phyloP scores from a whole-genome alignment of 2,888 invertebrate species.

The Aphodius sticticus region DNA sequence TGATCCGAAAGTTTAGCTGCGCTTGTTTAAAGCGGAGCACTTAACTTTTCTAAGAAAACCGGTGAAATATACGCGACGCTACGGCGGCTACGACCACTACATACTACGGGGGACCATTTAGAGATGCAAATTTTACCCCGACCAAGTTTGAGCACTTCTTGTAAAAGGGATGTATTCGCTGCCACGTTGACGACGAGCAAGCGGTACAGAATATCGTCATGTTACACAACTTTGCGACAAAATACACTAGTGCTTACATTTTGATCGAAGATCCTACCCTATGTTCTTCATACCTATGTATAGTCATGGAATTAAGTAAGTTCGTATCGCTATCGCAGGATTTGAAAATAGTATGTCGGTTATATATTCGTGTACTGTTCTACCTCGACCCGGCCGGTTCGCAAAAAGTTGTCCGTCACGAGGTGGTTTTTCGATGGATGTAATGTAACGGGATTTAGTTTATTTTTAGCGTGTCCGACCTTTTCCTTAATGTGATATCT shows the following conservation, averaged over 20 bases:
- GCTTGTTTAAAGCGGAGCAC: not conserved
- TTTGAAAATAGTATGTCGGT: too few relatives aligned
- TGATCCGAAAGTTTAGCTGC: not conserved
- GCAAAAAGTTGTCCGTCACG: too few relatives aligned
- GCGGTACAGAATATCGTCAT: not conserved
- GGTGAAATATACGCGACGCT: not conserved
- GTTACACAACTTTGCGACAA: not conserved
- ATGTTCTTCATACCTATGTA: too few relatives aligned
- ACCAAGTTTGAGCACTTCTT: not conserved
- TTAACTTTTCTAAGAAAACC: slow-evolving; percentile 4
- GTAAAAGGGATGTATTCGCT: not conserved
- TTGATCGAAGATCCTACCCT: too few relatives aligned
- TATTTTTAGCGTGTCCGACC: too few relatives aligned
- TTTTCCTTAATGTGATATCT: too few relatives aligned
- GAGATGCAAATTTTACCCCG: not conserved
- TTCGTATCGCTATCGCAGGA: too few relatives aligned
- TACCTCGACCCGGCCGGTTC: too few relatives aligned
- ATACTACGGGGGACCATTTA: not conserved
- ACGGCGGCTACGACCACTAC: not conserved
- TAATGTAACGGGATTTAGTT: too few relatives aligned
- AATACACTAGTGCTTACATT: not conserved
- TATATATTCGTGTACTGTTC: too few relatives aligned
- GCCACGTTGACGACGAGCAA: not conserved
- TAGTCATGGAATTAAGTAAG: too few relatives aligned
- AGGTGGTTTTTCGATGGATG: too few relatives aligned